Conservation (phyloP, 1,140 invertebrate genomes). For the Drosophila willistoni region DNA sequence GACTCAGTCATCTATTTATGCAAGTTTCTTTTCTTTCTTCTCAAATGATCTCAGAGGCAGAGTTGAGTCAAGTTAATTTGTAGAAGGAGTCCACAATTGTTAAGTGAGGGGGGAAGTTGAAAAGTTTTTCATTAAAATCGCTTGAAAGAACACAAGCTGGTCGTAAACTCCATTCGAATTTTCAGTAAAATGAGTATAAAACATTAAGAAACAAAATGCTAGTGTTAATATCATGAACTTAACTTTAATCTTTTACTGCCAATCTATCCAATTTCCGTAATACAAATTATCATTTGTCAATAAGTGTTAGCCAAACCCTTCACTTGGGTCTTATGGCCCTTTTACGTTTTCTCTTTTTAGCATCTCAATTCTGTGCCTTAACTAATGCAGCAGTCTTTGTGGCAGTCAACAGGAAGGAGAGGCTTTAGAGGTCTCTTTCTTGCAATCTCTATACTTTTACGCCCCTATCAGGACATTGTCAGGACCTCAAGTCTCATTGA, state of each 20-base stretch:
- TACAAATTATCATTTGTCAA: constrained; percentile 12
- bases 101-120: background rate
- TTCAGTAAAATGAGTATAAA: background rate
- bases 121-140: background rate
- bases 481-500: constrained; percentile 30
- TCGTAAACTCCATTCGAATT: background rate
- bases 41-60: constrained; percentile 2
- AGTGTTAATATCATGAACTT: background rate
- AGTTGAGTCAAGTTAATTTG: background rate
- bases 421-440: background rate
- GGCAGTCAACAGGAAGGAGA: constrained; percentile 9
- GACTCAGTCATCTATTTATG: constrained; percentile 7
- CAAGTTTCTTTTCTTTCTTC: constrained; percentile 3
- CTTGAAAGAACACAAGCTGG: background rate
- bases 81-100: background rate
- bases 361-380: constrained; percentile 4
- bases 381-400: background rate
- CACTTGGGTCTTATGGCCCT: background rate
- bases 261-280: background rate
- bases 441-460: constrained; percentile 11
- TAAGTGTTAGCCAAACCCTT: background rate
- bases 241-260: background rate
- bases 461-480: constrained; percentile 28
- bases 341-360: background rate
- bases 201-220: background rate